These are phyloP conservation scores for Galemys pyrenaicus DNA, from an alignment of 2,113 vertebrate species.

Conservation along the genomic window DNA sequence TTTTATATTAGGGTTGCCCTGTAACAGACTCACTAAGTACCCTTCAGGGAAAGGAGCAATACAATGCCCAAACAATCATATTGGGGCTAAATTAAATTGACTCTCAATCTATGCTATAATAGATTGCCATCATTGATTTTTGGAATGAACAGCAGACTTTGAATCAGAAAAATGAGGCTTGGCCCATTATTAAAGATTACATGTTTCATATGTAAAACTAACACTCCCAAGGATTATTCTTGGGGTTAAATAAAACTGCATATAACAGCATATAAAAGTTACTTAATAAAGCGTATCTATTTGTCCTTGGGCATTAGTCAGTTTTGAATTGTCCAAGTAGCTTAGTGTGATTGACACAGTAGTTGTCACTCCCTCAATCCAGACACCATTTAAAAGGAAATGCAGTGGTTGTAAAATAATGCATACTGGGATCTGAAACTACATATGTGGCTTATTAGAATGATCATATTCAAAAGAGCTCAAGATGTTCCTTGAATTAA, in stretches of 20 bases:
- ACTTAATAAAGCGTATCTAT: neutral
- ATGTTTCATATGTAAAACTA: conserved; percentile 14
- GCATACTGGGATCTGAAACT: neutral
- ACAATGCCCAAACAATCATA: conserved; percentile 28
- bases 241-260: neutral
- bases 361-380: neutral
- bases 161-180: neutral
- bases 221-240: neutral
- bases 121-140: neutral
- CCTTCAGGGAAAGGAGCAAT: neutral
- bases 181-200: neutral
- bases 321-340: conserved; percentile 4
- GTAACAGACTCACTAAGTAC: neutral
- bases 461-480: conserved; percentile 37
- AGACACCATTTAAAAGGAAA: conserved; percentile 44
- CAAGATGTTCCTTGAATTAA: conserved; percentile 48
- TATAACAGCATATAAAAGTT: neutral
- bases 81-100: conserved; percentile 18
- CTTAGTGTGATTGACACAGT: neutral
- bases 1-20: too few relatives aligned
- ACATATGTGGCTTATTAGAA: neutral
- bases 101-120: neutral
- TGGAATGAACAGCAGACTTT: neutral
- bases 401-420: neutral
- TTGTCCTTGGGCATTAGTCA: neutral